Evolutionary conservation across 2,888 invertebrate genomes (phyloP), one percentile per base, ranked within the genome.

Genomic region (Caenorhabditis parvicauda): DNA sequence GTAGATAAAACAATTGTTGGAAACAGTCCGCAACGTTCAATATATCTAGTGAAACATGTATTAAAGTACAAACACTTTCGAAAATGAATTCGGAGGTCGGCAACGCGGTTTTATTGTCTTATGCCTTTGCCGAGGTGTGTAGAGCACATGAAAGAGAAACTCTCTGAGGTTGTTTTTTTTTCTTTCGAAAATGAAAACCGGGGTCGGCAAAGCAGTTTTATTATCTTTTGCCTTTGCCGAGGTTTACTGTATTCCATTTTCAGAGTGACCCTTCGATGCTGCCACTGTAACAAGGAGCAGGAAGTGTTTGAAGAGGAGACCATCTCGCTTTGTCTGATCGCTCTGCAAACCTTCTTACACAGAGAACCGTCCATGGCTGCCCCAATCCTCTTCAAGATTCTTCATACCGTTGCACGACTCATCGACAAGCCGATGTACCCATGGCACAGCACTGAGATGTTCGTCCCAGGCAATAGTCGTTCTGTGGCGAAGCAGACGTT

Each of bases 251-350:
- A n/a, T n/a, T n/a, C n/a, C n/a, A n/a, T n/a, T 54, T 51, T 50
- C 48, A 68, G 72, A 14, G 75, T 81, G 17, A 57, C 75, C 29
- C 72, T 82, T 35, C 59, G 86, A 81, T 93, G 92, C 81, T 88
- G 90, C 0, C 92, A 93, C 81, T 98, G 96, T 83, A 92, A 93
- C 17, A 88, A 88, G 1, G 86, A 89, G 3, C 87, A 88, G 62
- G 92, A 94, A 82, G 89, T 91, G 81, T 96, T 94, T 83, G 92
- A 91, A 65, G 96, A 98, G 82, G 96, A 98, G 82, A 95, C 96
- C 82, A 63, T 80, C 6, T 76, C 76, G 21, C 86, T 96, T 52
- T 89, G 93, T 77, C 90, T 98, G 73, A 90, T 95, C 45, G 90
- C 90, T 64, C 84, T 98, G 65, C 91, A 92, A 27, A 95, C 96